Conservation (phyloP, 2,797 vertebrate species). For the Clarias fuscus region DNA sequence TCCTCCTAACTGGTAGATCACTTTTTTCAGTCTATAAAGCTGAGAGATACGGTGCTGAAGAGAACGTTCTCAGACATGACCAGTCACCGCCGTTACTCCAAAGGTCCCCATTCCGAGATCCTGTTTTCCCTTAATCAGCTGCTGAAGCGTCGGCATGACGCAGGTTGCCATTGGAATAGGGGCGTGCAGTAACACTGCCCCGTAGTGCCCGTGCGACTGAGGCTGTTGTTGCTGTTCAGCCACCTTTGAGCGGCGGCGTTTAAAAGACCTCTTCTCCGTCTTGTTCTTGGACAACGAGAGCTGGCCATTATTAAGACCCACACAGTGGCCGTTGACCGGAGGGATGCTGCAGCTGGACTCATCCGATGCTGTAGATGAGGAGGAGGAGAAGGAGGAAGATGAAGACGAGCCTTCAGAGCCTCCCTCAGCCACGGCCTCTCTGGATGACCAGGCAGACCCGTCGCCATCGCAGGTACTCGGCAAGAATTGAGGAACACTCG, state of each 20-base stretch:
- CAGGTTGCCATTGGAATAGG: conserved; percentile 63
- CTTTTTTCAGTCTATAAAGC: conserved; percentile 1
- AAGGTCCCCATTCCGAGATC: conserved; percentile 88
- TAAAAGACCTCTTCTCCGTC: conserved; percentile 88
- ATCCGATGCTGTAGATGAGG: conserved; percentile 84
- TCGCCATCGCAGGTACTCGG: conserved; percentile 73
- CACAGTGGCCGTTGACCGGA: conserved; percentile 69
- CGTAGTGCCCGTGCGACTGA: conserved; percentile 13
- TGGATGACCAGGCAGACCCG: conserved; percentile 75
- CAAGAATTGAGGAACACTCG: conserved; percentile 76
- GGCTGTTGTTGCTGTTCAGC: conserved; percentile 74
- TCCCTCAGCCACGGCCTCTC: conserved; percentile 83
- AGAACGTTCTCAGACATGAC: conserved; percentile 80
- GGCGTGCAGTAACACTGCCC: conserved; percentile 77
- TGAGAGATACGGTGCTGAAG: background rate
- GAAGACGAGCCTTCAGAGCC: conserved; percentile 85
- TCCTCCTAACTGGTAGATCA: background rate
- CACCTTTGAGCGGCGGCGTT: conserved; percentile 83
- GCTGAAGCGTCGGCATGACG: conserved; percentile 87
- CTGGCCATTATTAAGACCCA: conserved; percentile 83
- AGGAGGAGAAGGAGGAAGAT: conserved; percentile 1
- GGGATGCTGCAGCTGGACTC: conserved; percentile 85
- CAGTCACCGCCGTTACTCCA: conserved; percentile 85
- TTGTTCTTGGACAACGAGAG: conserved; percentile 78
- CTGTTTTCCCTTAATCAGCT: conserved; percentile 94